Evolutionary conservation across 2,113 vertebrate genomes (phyloP).

Genomic region (Neodon shergylaensis): DNA sequence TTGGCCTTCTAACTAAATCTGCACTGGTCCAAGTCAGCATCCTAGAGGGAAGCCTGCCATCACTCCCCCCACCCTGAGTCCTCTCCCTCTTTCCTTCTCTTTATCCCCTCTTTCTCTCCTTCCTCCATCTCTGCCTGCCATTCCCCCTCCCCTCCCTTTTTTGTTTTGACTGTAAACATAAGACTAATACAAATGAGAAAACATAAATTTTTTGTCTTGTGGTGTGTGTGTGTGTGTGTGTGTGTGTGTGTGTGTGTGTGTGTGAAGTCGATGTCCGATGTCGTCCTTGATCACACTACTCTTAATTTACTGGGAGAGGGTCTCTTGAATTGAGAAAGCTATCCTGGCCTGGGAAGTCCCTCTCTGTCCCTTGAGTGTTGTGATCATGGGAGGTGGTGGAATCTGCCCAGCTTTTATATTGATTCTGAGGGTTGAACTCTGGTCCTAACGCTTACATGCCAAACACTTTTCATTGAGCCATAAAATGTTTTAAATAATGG

Average conservation of each 20-base stretch:
- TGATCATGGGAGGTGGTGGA: background rate
- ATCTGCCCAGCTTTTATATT: background rate
- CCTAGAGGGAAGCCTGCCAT: background rate
- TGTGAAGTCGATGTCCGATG: background rate
- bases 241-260: background rate
- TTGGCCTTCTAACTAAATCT: background rate
- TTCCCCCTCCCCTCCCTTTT: fast-evolving
- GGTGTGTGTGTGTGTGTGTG: background rate
- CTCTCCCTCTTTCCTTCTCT: fast-evolving
- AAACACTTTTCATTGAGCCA: too few species aligned
- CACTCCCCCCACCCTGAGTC: fast-evolving
- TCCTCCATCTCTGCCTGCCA: too few species aligned
- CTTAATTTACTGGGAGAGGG: too few species aligned
- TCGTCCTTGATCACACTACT: background rate
- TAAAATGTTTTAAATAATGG: background rate
- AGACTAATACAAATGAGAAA: background rate
- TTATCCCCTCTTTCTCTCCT: fast-evolving
- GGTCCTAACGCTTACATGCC: background rate
- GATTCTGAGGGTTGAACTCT: background rate
- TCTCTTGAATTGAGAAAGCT: background rate
- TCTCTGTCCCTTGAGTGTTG: background rate
- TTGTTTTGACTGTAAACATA: background rate
- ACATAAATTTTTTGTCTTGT: too few species aligned
- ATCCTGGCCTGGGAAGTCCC: background rate
- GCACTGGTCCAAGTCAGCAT: background rate